A percentile compares a stretch with the other conserved stretches of the same genome.
Conservation (phyloP, 2,113 vertebrate genomes). For the Neodon shergylaensis region DNA sequence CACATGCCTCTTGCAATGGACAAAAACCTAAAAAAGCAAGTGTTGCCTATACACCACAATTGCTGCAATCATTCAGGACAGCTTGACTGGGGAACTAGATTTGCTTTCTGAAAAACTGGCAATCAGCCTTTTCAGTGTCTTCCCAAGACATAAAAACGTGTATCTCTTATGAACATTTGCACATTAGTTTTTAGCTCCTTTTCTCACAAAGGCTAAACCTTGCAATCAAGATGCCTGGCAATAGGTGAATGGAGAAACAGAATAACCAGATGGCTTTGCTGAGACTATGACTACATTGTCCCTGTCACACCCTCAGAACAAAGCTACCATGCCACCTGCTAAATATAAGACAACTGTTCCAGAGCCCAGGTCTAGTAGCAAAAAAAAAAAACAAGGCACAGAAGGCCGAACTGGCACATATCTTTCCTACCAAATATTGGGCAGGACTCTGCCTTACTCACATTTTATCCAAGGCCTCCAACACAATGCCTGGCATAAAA, state of each 20-base stretch:
- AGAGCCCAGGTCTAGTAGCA: not conserved
- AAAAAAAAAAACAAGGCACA: not conserved
- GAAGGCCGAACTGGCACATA: not conserved
- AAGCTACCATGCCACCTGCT: not conserved
- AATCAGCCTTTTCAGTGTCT: not conserved
- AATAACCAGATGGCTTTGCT: not conserved
- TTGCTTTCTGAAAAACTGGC: not conserved
- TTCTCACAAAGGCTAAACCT: not conserved
- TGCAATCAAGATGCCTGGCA: not conserved
- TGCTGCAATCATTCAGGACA: not conserved
- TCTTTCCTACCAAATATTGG: not conserved
- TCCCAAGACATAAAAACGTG: not conserved
- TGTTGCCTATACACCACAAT: not conserved
- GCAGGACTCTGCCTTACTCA: not conserved
- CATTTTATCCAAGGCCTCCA: not conserved
- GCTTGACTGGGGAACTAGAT: not conserved
- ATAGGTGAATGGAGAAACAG: not conserved
- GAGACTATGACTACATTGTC: not conserved
- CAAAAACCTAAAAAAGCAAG: not conserved
- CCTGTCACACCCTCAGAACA: not conserved
- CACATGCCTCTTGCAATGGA: not conserved
- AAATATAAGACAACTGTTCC: not conserved
- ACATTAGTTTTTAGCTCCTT: not conserved
- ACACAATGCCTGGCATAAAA: not conserved
- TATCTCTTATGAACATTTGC: not conserved